phyloP scores from a whole-genome alignment of 1,140 invertebrate species.

The Caenorhabditis remanei region DNA sequence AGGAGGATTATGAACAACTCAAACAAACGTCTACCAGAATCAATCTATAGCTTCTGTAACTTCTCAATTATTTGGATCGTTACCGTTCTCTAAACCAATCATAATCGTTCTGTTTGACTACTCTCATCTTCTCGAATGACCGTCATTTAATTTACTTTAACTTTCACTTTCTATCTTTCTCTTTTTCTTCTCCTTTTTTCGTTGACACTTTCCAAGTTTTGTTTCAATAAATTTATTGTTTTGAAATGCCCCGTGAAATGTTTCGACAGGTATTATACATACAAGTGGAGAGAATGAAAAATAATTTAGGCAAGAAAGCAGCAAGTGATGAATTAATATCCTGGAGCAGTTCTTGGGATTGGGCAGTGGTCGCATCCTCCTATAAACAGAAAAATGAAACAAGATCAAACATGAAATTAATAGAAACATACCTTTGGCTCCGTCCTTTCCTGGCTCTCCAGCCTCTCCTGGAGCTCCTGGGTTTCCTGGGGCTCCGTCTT shows the following conservation, averaged over 20 bases:
- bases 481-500: slow-evolving; percentile 59
- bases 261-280: slow-evolving; percentile 47
- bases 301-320: slow-evolving; percentile 47
- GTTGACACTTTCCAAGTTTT: not conserved
- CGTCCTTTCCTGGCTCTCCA: slow-evolving; percentile 62
- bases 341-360: slow-evolving; percentile 64
- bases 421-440: slow-evolving; percentile 55
- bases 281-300: slow-evolving; percentile 46
- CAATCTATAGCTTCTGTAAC: not conserved
- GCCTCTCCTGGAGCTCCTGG: slow-evolving; percentile 61
- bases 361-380: slow-evolving; percentile 68
- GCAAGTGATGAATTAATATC: slow-evolving; percentile 59
- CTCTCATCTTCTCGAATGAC: not conserved
- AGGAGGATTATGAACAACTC: no score
- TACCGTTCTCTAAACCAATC: slow-evolving; percentile 12
- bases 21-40: no score
- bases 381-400: slow-evolving; percentile 2
- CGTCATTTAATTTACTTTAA: not conserved
- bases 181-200: not conserved
- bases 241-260: slow-evolving; percentile 35
- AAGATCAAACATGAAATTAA: not conserved
- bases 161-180: not conserved
- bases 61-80: not conserved
- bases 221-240: slow-evolving; percentile 56
- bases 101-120: slow-evolving; percentile 1